phyloP scores from a whole-genome alignment of 2,888 invertebrate species.

The Papilio demoleus region DNA sequence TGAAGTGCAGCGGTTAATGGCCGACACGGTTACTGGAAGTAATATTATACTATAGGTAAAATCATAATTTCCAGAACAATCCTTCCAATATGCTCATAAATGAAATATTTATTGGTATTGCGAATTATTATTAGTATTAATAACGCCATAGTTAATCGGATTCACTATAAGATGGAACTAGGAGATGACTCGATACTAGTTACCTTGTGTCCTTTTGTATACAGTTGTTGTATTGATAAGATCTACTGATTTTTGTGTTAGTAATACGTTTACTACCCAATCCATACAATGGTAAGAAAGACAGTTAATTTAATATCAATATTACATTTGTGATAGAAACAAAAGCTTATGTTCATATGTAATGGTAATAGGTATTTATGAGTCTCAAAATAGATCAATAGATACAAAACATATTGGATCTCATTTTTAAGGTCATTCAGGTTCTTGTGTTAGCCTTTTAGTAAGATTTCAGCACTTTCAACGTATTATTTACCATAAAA shows the following conservation, averaged over 20 bases:
- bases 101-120: conserved; percentile 14
- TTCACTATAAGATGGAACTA: not conserved
- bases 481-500: not conserved
- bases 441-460: not conserved
- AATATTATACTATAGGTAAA: conserved; percentile 5
- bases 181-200: not conserved
- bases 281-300: no score
- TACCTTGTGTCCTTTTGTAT: not conserved
- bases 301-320: no score
- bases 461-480: not conserved
- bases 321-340: no score
- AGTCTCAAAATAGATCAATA: no score
- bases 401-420: no score
- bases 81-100: conserved; percentile 3
- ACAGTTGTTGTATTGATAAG: no score
- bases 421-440: no score
- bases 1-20: conserved; percentile 14
- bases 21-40: conserved; percentile 1
- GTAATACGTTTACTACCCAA: no score
- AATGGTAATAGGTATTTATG: no score
- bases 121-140: not conserved
- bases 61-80: conserved; percentile 17
- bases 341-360: no score
- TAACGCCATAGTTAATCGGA: not conserved
- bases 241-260: no score